Base-by-base conservation (phyloP, 2,888 invertebrate species). In the Apeira syringaria region DNA sequence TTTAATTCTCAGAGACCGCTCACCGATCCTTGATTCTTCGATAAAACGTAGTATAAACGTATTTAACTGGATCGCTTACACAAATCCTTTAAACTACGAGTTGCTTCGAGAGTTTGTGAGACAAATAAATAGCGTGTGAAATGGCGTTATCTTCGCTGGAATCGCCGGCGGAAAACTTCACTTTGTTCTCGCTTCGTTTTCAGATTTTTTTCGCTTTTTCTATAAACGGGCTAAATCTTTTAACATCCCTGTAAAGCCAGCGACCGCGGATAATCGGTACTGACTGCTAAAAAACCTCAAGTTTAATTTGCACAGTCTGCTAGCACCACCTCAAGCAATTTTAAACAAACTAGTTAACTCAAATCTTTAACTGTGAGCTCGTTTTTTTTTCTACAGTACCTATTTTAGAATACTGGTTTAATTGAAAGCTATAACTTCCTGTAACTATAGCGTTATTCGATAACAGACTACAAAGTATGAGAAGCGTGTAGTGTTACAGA, bases 241-340 rank as follows among this genome's bases (percentile, higher is more conserved):
- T 64, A 74, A 74, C 74, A 75, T 76, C 77, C 74, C 71, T 48
- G 50, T 68, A 66, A 76, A 77, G 59, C 63, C 55, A 57, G 59
- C 60, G 72, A 70, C 60, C 73, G 74, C 12, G 35, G 39, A 39
- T 46, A 75, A 80, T 74, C 66, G 74, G 62, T 64, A 69, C 66
- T 68, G 73, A 76, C 74, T 79, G 59, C 70, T 81, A 80, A 77
- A 80, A 80, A 66, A 66, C 68, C 53, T 63, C 56, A 60, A 77
- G 66, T 59, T n/a, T n/a, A n/a, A n/a, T 66, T 63, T 58, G 56
- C 63, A 65, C 72, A 73, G 64, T 73, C 64, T 68, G 65, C 71
- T 67, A 73, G 76, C 70, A 72, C 63, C 51, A 50, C 54, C 58
- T 76, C n/a, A n/a, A n/a, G 64, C 77, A 75, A 76, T 68, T 75